Conservation (phyloP, 1,140 invertebrate genomes). For the Drosophila murphyi region DNA sequence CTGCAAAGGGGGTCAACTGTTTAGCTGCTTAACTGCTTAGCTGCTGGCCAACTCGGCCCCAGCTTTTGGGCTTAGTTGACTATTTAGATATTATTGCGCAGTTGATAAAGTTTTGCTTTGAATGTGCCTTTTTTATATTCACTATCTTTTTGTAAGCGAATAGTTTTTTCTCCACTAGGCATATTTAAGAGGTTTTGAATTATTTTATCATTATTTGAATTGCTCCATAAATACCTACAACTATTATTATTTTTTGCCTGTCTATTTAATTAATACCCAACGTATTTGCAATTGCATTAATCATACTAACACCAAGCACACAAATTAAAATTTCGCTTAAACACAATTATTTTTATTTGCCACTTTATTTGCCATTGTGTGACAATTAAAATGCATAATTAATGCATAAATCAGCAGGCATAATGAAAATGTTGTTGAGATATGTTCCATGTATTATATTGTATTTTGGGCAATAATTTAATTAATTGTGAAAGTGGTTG, state of each 20-base stretch:
- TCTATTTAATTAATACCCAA: not conserved
- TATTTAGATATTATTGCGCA: not conserved
- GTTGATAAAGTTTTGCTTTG: too few species aligned
- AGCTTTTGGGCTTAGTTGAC: not conserved
- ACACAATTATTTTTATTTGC: slow-evolving; percentile 4
- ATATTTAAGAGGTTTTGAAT: not conserved
- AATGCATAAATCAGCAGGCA: slow-evolving; percentile 31
- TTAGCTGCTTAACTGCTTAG: slow-evolving; percentile 32
- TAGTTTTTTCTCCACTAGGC: too few species aligned
- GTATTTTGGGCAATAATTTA: not conserved
- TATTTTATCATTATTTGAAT: not conserved
- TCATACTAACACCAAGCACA: slow-evolving; percentile 28
- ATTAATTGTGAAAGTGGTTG: not conserved
- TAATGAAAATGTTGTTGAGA: not conserved
- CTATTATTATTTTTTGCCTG: not conserved
- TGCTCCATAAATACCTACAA: not conserved
- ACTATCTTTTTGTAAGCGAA: too few species aligned
- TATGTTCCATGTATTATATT: not conserved
- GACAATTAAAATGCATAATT: slow-evolving; percentile 22
- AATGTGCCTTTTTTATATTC: too few species aligned
- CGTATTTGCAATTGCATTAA: slow-evolving; percentile 18
- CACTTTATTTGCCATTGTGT: not conserved
- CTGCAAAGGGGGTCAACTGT: slow-evolving; percentile 20
- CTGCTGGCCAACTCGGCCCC: slow-evolving; percentile 6
- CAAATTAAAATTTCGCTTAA: slow-evolving; percentile 32